Evolutionary conservation across 1,140 invertebrate genomes (phyloP), one percentile per base, ranked within the genome.

Genomic region (Belonocnema kinseyi): DNA sequence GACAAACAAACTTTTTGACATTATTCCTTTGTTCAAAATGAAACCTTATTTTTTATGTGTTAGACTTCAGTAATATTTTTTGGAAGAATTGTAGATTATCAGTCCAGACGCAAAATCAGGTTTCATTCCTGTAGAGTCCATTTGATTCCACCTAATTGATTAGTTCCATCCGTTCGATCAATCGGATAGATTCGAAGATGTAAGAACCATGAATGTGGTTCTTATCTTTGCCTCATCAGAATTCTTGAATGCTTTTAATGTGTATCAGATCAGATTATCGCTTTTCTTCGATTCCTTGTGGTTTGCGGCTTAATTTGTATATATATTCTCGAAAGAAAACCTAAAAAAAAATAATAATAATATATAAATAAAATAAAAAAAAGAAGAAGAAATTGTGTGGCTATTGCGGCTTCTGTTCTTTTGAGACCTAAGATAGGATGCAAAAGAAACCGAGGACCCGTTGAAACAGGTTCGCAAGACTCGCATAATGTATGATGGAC

Each of bases 191-290:
- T 66, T 40, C 61, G n/a, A 40, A 66, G 61, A 66, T 66, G 61
- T 66, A 26, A 66, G 61, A 14, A 40, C 61, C 16, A 16, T 66
- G 61, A 66, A 66, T 66, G 61, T 66, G 26, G 13, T n/a, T 33
- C 26, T 66, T 66, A 66, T 66, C 61, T 33, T 66, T 16, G 58
- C 21, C 26, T 40, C 13, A 26, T 40, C 26, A 14, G 21, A 40
- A 13, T 21, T 66, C 61, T 66, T 40, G 61, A 66, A 66, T 66
- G 61, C 13, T 66, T 66, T 40, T 66, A 66, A 66, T 66, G 33
- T 66, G 61, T 66, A 66, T 66, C 61, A 66, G 61, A 66, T 66
- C 26, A 66, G 26, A 66, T 66, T 66, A 66, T 66, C 61, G 61
- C 26, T 33, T 66, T 66, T 40, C 61, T 46, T n/a, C 26, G 61